These are phyloP conservation scores for Drosophila orena DNA, from an alignment of 1,140 invertebrate species.

Conservation along the genomic window DNA sequence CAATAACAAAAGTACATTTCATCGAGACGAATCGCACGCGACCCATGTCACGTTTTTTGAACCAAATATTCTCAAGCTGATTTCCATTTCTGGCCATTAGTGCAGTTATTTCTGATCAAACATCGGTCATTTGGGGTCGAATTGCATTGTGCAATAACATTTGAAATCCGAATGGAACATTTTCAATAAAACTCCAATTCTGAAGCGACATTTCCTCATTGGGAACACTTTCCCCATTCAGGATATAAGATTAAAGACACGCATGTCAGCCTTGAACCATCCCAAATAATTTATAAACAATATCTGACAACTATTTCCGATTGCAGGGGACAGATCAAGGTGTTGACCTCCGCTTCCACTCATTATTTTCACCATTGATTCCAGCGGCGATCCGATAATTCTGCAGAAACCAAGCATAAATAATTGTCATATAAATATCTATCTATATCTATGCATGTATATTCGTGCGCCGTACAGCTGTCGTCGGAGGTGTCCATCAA, in stretches of 20 bases:
- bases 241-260: neutral
- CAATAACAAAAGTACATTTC: conserved; percentile 21
- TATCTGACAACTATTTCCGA: conserved; percentile 16
- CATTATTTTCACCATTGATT: conserved; percentile 47
- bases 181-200: neutral
- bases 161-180: neutral
- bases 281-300: conserved; percentile 12
- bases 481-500: conserved; percentile 53
- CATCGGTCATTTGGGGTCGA: conserved; percentile 21
- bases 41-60: conserved; percentile 28
- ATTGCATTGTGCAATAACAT: conserved; percentile 1
- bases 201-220: neutral
- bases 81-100: conserved; percentile 25
- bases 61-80: conserved; percentile 20
- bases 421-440: conserved; percentile 58
- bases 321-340: conserved; percentile 17
- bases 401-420: conserved; percentile 42
- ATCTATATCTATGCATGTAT: neutral
- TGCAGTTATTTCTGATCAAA: conserved; percentile 9
- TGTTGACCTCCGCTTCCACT: conserved; percentile 48
- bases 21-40: conserved; percentile 40
- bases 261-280: conserved; percentile 17
- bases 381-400: conserved; percentile 32
- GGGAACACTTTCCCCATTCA: neutral
- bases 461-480: conserved; percentile 47